Evolutionary conservation across 1,140 invertebrate species (phyloP).

Genomic region (Manduca sexta): DNA sequence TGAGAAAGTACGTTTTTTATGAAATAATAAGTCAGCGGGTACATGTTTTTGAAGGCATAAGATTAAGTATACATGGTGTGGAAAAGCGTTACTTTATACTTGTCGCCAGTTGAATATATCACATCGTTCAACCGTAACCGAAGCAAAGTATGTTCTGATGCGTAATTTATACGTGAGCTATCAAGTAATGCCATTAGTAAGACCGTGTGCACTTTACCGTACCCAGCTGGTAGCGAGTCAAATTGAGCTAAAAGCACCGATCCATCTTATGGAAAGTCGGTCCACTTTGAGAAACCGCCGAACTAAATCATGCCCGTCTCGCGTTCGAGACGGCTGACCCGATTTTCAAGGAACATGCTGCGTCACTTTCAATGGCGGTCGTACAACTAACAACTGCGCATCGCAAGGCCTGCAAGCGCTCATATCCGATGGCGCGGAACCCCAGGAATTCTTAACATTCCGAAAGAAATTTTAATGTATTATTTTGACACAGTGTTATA

Average conservation of each 20-base stretch:
- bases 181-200: slow-evolving; percentile 30
- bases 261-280: slow-evolving; percentile 51
- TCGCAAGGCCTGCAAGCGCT: too few species aligned
- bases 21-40: too few species aligned
- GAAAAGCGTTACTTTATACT: too few species aligned
- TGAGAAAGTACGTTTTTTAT: too few species aligned
- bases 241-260: slow-evolving; percentile 61
- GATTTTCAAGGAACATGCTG: slow-evolving; percentile 32
- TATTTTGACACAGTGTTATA: slow-evolving; percentile 59
- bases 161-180: slow-evolving; percentile 27
- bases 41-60: too few species aligned
- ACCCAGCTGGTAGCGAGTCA: slow-evolving; percentile 40
- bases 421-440: not conserved
- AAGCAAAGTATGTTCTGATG: too few species aligned
- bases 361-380: slow-evolving; percentile 17
- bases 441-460: not conserved
- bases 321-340: slow-evolving; percentile 38
- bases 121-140: too few species aligned
- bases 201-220: slow-evolving; percentile 35
- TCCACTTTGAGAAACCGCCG: slow-evolving; percentile 44
- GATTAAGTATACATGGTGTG: too few species aligned
- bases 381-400: too few species aligned
- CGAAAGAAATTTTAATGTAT: slow-evolving; percentile 42
- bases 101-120: too few species aligned
- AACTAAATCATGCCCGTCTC: slow-evolving; percentile 45